Evolutionary conservation across 2,888 invertebrate genomes (phyloP).

Genomic region (Melanotus villosus): DNA sequence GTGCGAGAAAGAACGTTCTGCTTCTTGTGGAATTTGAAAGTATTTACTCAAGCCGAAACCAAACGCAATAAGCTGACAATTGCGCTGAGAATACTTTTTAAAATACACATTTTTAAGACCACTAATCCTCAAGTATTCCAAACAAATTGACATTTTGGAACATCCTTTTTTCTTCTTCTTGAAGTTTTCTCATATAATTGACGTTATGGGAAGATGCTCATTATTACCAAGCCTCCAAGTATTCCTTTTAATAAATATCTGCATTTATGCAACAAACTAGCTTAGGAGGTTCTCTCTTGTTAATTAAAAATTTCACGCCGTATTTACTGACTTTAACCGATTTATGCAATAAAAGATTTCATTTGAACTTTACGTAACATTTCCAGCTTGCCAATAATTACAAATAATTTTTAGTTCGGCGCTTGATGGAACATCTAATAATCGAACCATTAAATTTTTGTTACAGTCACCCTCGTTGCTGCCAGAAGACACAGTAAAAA

Average conservation of each 20-base stretch:
- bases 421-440: no score
- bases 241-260: not conserved
- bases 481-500: slow-evolving; percentile 57
- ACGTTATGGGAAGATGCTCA: slow-evolving; percentile 36
- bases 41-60: not conserved
- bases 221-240: not conserved
- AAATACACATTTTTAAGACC: not conserved
- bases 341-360: slow-evolving; percentile 14
- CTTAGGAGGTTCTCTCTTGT: slow-evolving; percentile 7
- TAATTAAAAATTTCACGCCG: slow-evolving; percentile 19
- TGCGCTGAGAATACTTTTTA: slow-evolving; percentile 14
- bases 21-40: slow-evolving; percentile 8
- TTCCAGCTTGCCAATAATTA: slow-evolving; percentile 7
- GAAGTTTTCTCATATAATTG: slow-evolving; percentile 29
- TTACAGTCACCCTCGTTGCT: slow-evolving; percentile 38
- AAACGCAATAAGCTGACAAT: slow-evolving; percentile 35
- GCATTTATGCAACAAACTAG: slow-evolving; percentile 11
- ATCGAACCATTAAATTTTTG: no score
- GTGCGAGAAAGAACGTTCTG: slow-evolving; percentile 30
- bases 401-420: not conserved
- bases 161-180: not conserved
- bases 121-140: slow-evolving; percentile 8
- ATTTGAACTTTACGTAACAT: slow-evolving; percentile 11
- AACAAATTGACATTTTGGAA: slow-evolving; percentile 20
- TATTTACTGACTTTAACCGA: slow-evolving; percentile 8